phyloP scores from a whole-genome alignment of 2,113 vertebrate genomes.

The Myotis davidii region DNA sequence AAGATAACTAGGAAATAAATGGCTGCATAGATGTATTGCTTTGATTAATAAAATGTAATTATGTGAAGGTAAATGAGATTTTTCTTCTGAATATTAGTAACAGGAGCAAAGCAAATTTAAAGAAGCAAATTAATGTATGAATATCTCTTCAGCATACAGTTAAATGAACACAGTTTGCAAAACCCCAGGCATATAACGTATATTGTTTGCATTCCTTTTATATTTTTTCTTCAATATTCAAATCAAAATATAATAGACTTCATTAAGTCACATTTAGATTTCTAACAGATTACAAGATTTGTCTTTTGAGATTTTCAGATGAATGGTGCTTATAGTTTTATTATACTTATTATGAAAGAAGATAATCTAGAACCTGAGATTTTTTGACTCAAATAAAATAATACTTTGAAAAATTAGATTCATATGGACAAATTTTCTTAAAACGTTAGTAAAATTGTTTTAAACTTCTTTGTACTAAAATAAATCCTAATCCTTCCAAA shows the following conservation, averaged over 20 bases:
- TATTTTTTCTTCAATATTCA: background rate
- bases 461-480: background rate
- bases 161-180: background rate
- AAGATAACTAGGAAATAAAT: conserved; percentile 58
- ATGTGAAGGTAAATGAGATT: conserved; percentile 60
- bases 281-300: background rate
- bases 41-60: conserved; percentile 74
- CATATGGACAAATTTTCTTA: background rate
- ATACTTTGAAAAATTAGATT: background rate
- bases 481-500: background rate
- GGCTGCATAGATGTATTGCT: conserved; percentile 40
- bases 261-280: background rate
- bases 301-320: background rate
- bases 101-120: conserved; percentile 49
- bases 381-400: background rate
- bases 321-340: background rate
- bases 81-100: conserved; percentile 55
- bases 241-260: background rate
- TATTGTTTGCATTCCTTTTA: background rate
- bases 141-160: background rate
- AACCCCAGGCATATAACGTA: background rate
- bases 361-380: background rate
- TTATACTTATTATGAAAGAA: background rate
- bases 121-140: conserved; percentile 11
- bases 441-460: conserved; percentile 1